Percentiles rank a stretch among this genome's conserved stretches.
These are phyloP conservation scores for Leucozona laternaria DNA, from an alignment of 2,888 invertebrate species.

Conservation along the genomic window DNA sequence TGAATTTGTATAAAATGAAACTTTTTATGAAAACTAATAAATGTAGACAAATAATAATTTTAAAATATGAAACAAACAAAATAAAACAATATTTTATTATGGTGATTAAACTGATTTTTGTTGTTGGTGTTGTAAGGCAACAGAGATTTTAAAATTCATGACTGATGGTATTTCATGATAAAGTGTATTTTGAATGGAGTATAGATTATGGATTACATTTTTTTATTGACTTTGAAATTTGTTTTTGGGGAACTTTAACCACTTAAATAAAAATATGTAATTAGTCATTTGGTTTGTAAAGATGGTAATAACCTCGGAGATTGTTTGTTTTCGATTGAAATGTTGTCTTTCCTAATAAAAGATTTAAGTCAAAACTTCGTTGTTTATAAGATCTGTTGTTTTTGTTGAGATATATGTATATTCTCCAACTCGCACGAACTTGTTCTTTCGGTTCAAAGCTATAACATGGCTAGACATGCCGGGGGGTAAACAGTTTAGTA, in stretches of 20 bases:
- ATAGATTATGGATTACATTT: neutral
- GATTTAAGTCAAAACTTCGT: neutral
- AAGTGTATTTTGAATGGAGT: neutral
- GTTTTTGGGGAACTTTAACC: neutral
- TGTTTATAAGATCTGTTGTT: neutral
- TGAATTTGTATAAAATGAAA: conserved; percentile 56
- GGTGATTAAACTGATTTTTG: neutral
- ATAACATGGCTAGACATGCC: too few relatives aligned
- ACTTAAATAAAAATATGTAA: neutral
- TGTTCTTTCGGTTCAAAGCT: too few relatives aligned
- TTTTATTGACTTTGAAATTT: neutral
- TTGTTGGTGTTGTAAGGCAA: neutral
- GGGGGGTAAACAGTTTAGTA: too few relatives aligned
- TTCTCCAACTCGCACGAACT: too few relatives aligned
- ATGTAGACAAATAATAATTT: conserved; percentile 55
- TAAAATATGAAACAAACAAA: conserved; percentile 52
- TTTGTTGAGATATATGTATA: too few relatives aligned
- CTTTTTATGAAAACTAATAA: conserved; percentile 52
- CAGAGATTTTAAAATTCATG: neutral
- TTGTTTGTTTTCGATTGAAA: neutral
- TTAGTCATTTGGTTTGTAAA: conserved; percentile 3
- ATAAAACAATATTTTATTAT: conserved; percentile 11
- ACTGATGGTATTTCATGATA: conserved; percentile 1
- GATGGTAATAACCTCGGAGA: neutral
- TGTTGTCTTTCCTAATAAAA: neutral